These are phyloP conservation scores for Hozukius guyotensis DNA, from an alignment of 2,797 vertebrate genomes.

Conservation along the genomic window DNA sequence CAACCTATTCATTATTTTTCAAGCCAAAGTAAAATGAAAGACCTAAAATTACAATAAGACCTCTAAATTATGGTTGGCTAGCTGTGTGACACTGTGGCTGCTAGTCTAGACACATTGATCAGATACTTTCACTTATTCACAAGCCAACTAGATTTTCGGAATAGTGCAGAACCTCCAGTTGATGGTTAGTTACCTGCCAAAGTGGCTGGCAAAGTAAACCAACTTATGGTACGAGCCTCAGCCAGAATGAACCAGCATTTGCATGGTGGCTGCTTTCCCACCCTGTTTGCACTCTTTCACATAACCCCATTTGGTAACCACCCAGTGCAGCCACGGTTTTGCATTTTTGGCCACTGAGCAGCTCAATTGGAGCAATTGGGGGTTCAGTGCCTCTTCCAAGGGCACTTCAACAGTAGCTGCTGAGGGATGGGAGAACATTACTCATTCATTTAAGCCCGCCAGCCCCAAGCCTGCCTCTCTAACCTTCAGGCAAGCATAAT, in stretches of 20 bases:
- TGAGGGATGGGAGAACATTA: constrained; percentile 65
- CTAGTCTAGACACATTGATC: constrained; percentile 6
- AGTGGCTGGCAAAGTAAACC: constrained; percentile 52
- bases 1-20: neutral
- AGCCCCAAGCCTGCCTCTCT: constrained; percentile 38
- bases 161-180: constrained; percentile 25
- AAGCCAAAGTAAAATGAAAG: neutral
- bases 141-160: constrained; percentile 11
- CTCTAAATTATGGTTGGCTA: neutral
- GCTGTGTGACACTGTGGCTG: neutral
- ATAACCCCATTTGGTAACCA: constrained; percentile 62
- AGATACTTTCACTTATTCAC: neutral
- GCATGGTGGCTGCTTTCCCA: constrained; percentile 47
- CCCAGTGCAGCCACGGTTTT: constrained; percentile 58
- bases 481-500: constrained; percentile 50
- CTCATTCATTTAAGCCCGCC: constrained; percentile 65
- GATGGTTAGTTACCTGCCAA: constrained; percentile 54
- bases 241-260: constrained; percentile 49
- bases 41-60: neutral
- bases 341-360: constrained; percentile 72
- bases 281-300: constrained; percentile 52
- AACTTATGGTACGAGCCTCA: constrained; percentile 27
- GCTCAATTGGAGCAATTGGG: constrained; percentile 63
- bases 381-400: constrained; percentile 71
- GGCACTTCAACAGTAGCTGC: constrained; percentile 67